Base-by-base conservation (phyloP, 1,140 invertebrate species). In the Subanguina moxae region DNA sequence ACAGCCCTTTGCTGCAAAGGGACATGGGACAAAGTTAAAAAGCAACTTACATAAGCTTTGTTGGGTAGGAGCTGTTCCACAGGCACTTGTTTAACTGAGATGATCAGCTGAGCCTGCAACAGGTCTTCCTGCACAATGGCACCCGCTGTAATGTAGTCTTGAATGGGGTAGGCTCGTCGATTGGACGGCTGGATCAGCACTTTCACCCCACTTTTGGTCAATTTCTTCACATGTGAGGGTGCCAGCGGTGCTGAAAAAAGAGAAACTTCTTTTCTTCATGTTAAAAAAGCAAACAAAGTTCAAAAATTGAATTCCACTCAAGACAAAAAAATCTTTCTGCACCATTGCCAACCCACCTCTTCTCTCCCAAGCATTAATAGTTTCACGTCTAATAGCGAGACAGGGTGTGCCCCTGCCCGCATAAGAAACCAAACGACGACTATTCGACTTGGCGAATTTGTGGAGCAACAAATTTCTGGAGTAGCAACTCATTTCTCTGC, bases 131-230 rank as follows among this genome's bases (percentile, higher is more conserved):
- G 90, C 25, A 97, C 87, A 0, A 89, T 85, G 0, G 94, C 95
- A 9, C 95, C 95, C 19, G 90, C 89, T 77, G 89, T 88, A 64
- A 89, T 86, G 83, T 95, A 95, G 0, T 90, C 87, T 87, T 94
- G 90, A 86, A 95, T 93, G 1, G 94, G 93, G 85, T 97, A 99
- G 1, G 95, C 93, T 57, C 96, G 85, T 75, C 95, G 85, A 84
- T 99, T 98, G 32, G 93, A 96, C 0, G 96, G 95, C 82, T 99
- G 96, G 0, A 99, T 93, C 15, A 98, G 89, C 23, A 98, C 94
- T 84, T 91, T 93, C 13, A 94, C 88, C 1, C 93, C 93, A 67
- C 27, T 57, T 74, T 89, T 87, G 9, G 91, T 89, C 58, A 99
- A 84, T 75, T 90, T 89, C 65, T 89, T 88, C 0, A 98, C 94